Conservation (phyloP, 2,888 invertebrate genomes). For the Actias luna region DNA sequence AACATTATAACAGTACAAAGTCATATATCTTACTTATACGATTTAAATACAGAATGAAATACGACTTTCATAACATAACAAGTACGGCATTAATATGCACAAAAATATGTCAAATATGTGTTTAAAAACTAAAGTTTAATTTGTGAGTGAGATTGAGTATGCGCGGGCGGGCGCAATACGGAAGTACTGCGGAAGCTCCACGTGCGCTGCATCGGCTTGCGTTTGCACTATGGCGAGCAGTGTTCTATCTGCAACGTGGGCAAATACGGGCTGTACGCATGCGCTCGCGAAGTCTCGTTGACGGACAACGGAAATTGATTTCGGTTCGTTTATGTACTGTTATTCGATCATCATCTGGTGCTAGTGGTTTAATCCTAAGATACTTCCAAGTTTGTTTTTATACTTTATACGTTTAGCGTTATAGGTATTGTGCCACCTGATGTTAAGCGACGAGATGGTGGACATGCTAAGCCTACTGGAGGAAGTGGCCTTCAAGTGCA, state of each 20-base stretch:
- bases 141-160: constrained; percentile 39
- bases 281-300: constrained; percentile 48
- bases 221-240: constrained; percentile 88
- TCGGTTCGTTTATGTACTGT: constrained; percentile 48
- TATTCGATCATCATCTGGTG: too few relatives aligned
- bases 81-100: background rate
- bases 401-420: too few relatives aligned
- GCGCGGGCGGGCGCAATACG: constrained; percentile 52
- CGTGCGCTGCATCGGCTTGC: constrained; percentile 86
- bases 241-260: constrained; percentile 85
- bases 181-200: constrained; percentile 75
- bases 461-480: too few relatives aligned
- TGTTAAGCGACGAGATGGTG: too few relatives aligned
- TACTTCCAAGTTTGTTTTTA: too few relatives aligned
- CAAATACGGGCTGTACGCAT: constrained; percentile 35
- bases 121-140: background rate
- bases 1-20: too few relatives aligned
- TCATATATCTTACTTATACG: too few relatives aligned
- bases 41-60: background rate
- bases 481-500: too few relatives aligned
- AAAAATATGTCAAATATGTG: background rate
- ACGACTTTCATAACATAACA: background rate
- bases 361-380: too few relatives aligned
- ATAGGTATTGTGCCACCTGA: too few relatives aligned
- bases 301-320: constrained; percentile 29